A percentile compares a stretch with the other conserved stretches of the same genome.
Evolutionary conservation across 2,888 invertebrate species (phyloP).

Genomic region (Yponomeuta sedellus): DNA sequence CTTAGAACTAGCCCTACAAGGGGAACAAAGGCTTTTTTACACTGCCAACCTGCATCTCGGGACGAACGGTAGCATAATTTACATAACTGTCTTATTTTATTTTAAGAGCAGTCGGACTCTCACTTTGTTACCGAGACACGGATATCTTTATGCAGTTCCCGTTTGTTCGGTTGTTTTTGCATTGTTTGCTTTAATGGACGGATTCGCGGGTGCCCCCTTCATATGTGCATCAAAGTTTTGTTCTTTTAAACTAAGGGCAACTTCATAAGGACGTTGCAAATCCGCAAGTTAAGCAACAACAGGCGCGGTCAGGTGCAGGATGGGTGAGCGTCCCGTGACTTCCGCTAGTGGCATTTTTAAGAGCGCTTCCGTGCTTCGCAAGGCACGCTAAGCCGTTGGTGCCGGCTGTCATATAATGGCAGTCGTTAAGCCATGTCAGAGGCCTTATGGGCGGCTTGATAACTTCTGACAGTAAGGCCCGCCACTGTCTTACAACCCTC

Average conservation of each 20-base stretch:
- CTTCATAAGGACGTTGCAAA: conserved; percentile 2
- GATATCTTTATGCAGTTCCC: conserved; percentile 52
- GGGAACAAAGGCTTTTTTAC: conserved; percentile 54
- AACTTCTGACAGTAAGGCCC: too few relatives aligned
- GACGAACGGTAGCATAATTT: conserved; percentile 48
- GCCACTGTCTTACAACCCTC: too few relatives aligned
- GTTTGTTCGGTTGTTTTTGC: conserved; percentile 26
- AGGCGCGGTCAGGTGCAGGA: too few relatives aligned
- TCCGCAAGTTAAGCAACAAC: too few relatives aligned
- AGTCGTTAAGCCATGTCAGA: too few relatives aligned
- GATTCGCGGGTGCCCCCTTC: conserved; percentile 13
- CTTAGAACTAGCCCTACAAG: conserved; percentile 25
- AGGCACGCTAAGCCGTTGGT: too few relatives aligned
- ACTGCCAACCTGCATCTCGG: conserved; percentile 41
- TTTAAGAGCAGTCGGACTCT: conserved; percentile 45
- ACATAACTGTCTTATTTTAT: conserved; percentile 66
- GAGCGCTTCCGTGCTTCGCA: too few relatives aligned
- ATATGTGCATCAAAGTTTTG: conserved; percentile 16
- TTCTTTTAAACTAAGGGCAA: conserved; percentile 8
- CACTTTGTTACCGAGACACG: conserved; percentile 41
- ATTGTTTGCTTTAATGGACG: conserved; percentile 17
- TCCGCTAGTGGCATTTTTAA: too few relatives aligned
- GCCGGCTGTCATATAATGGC: too few relatives aligned
- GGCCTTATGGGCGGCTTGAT: too few relatives aligned
- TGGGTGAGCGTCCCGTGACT: too few relatives aligned